Evolutionary conservation across 2,797 vertebrate species (phyloP), one percentile per base, ranked within the genome.

Genomic region (Botia almorhae): DNA sequence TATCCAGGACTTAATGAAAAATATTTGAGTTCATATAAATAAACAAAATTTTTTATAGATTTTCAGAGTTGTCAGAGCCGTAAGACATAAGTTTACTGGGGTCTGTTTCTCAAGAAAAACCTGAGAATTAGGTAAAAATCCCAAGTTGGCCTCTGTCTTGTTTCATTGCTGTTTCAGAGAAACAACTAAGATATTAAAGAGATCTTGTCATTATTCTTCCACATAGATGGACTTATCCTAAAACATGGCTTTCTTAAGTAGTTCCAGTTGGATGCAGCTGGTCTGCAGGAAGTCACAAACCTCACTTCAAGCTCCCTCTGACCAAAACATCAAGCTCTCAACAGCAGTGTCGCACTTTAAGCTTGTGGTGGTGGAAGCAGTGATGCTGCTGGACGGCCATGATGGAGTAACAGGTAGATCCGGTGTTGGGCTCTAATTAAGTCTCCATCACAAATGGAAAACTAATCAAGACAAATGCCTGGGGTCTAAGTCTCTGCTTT

Each of bases 341-440:
- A 78, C n/a, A 71, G 46, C 64, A 56, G 39, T 53, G 39, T 61
- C 29, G 33, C 78, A 82, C 80, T 76, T 53, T 13, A 81, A 67
- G 33, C 48, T 21, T 70, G 29, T 55, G 55, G 50, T 61, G 64
- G 69, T 71, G 69, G 69, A 78, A 69, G 67, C 75, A 51, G 11
- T 46, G 74, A 71, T 3, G 21, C 48, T 53, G 43, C 4, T 29
- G 60, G 46, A 17, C 7, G 26, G n/a, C 14, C 33, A 58, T 13
- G 23, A 71, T 82, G 71, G 85, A 19, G 82, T 85, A 86, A 85
- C 82, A 84, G 79, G 82, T 76, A 55, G 64, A 55, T 68, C 46
- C 65, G 73, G 16, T 73, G 68, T 69, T 60, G 33, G 74, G 69
- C 74, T 78, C 69, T 90, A 90, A 92, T 91, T 90, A 86, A 84